Evolutionary conservation across 2,888 invertebrate species (phyloP).

Genomic region (Cryptus viduatorius): DNA sequence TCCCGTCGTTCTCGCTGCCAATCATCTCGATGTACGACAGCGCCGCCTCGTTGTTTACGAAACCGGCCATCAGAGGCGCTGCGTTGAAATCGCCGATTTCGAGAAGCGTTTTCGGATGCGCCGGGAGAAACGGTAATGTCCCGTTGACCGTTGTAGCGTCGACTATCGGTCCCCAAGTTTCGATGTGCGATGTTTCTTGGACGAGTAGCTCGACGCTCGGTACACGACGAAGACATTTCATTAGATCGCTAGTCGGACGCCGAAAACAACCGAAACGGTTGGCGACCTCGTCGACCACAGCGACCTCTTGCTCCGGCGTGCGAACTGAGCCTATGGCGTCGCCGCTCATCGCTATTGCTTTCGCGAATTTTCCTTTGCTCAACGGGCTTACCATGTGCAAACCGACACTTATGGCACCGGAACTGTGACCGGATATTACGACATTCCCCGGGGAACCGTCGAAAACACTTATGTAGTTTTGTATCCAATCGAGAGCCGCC

Average conservation of each 20-base stretch:
- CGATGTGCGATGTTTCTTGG: constrained; percentile 86
- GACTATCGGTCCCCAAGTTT: constrained; percentile 93
- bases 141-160: constrained; percentile 90
- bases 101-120: constrained; percentile 88
- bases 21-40: constrained; percentile 87
- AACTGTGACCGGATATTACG: constrained; percentile 92
- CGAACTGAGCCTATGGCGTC: constrained; percentile 89
- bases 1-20: constrained; percentile 87
- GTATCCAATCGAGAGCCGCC: constrained; percentile 92
- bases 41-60: constrained; percentile 93
- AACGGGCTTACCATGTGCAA: constrained; percentile 88
- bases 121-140: constrained; percentile 89
- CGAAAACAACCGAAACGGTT: constrained; percentile 90
- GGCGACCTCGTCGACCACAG: constrained; percentile 88
- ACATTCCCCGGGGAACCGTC: constrained; percentile 92
- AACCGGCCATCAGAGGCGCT: constrained; percentile 91
- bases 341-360: constrained; percentile 94
- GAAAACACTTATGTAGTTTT: constrained; percentile 90
- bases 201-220: constrained; percentile 87
- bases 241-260: constrained; percentile 88
- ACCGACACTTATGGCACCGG: constrained; percentile 92
- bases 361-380: constrained; percentile 88
- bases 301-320: constrained; percentile 88
- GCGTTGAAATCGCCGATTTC: constrained; percentile 88
- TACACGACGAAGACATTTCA: constrained; percentile 90